Conservation (phyloP, 2,797 vertebrate genomes). For the Artibeus lituratus region DNA sequence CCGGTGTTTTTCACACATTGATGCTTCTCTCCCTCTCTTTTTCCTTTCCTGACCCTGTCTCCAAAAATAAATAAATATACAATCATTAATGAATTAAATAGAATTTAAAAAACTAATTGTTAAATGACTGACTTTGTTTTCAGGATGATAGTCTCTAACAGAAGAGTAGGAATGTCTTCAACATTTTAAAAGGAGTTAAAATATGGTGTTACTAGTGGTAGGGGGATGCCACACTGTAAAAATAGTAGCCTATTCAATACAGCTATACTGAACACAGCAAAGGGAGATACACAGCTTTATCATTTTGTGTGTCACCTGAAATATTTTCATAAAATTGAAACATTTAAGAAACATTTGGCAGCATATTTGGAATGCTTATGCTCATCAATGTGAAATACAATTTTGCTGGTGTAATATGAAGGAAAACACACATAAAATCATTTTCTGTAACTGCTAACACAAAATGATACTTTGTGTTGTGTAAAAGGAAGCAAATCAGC, state of each 20-base stretch:
- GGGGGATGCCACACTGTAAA: slow-evolving; percentile 27
- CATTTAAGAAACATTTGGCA: not conserved
- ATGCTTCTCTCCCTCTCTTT: not conserved
- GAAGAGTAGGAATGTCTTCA: slow-evolving; percentile 28
- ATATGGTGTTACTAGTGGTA: slow-evolving; percentile 21
- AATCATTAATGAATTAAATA: not conserved
- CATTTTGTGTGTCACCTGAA: not conserved
- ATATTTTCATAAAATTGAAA: slow-evolving; percentile 21
- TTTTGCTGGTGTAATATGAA: slow-evolving; percentile 50
- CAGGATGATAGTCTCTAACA: not conserved
- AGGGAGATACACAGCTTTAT: not conserved
- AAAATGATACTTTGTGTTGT: slow-evolving; percentile 44
- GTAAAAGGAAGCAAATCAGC: slow-evolving; percentile 44
- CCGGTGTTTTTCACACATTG: not conserved
- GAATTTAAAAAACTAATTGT: not conserved
- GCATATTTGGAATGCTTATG: slow-evolving; percentile 5
- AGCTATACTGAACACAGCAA: not conserved
- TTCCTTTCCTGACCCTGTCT: not conserved
- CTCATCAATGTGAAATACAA: slow-evolving; percentile 41
- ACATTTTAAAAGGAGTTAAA: slow-evolving; percentile 21
- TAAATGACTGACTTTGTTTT: not conserved
- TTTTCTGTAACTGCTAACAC: slow-evolving; percentile 51
- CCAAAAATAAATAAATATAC: not conserved
- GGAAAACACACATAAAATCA: slow-evolving; percentile 62
- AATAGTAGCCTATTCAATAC: not conserved